These are phyloP conservation scores for Gadus chalcogrammus DNA, from an alignment of 2,113 vertebrate genomes.

Conservation along the genomic window DNA sequence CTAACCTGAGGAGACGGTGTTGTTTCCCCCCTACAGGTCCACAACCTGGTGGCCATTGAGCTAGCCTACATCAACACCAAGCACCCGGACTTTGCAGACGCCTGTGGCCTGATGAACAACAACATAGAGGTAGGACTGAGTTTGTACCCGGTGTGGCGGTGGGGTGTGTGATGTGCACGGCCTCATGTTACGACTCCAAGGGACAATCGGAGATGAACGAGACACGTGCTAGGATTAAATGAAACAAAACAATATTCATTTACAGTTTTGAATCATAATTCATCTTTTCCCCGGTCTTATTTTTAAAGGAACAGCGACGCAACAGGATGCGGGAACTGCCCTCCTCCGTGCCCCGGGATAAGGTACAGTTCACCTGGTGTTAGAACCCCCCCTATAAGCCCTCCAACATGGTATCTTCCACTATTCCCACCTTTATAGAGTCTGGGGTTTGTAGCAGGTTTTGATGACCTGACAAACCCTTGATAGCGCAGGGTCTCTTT, in stretches of 20 bases:
- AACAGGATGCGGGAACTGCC: slow-evolving; percentile 90
- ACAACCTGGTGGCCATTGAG: slow-evolving; percentile 97
- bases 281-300: not conserved
- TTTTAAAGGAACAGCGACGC: slow-evolving; percentile 88
- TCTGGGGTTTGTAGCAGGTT: too few species aligned
- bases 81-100: slow-evolving; percentile 98
- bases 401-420: not conserved
- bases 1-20: not conserved
- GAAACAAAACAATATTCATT: not conserved
- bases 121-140: slow-evolving; percentile 86
- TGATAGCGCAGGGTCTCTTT: too few species aligned
- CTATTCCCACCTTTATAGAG: not conserved
- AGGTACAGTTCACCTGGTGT: slow-evolving; percentile 70
- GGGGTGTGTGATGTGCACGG: too few species aligned
- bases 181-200: too few species aligned
- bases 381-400: too few species aligned
- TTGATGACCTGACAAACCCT: too few species aligned
- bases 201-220: too few species aligned
- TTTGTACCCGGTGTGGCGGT: too few species aligned
- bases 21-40: slow-evolving; percentile 76
- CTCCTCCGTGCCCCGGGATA: slow-evolving; percentile 83
- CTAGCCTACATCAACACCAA: slow-evolving; percentile 99
- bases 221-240: not conserved
- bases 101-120: slow-evolving; percentile 95
- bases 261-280: not conserved